These are phyloP conservation scores for Halichoeres trimaculatus DNA, from an alignment of 2,113 vertebrate genomes.

Conservation along the genomic window DNA sequence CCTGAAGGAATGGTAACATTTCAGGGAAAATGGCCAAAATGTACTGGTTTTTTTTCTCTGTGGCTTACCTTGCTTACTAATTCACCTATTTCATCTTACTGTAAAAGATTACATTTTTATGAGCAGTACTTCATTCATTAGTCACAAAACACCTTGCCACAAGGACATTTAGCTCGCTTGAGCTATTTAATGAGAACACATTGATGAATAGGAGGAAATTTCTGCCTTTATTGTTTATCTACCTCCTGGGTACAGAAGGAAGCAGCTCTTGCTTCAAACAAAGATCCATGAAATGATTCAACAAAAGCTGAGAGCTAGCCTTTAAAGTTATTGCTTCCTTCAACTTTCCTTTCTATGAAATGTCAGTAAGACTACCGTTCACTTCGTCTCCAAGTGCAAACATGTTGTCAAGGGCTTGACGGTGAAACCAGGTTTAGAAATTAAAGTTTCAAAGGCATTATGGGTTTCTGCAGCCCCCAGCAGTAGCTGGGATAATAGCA, in stretches of 20 bases:
- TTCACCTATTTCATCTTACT: no score
- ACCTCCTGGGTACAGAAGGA: slow-evolving; percentile 14
- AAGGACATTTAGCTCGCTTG: slow-evolving; percentile 31
- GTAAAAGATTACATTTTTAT: neutral
- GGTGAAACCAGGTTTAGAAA: slow-evolving; percentile 37
- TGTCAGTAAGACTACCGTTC: slow-evolving; percentile 4
- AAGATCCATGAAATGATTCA: slow-evolving; percentile 19
- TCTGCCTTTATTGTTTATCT: slow-evolving; percentile 25
- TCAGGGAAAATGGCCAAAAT: neutral
- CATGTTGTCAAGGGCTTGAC: slow-evolving; percentile 10
- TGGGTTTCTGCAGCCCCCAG: slow-evolving; percentile 36
- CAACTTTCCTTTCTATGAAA: slow-evolving; percentile 15
- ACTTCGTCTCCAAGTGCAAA: slow-evolving; percentile 23
- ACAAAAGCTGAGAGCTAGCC: slow-evolving; percentile 1
- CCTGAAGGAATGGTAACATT: neutral
- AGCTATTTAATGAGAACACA: slow-evolving; percentile 29
- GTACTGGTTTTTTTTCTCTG: neutral
- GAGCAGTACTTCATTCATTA: neutral
- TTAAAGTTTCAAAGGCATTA: slow-evolving; percentile 48
- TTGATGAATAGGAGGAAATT: slow-evolving; percentile 22
- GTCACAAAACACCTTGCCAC: slow-evolving; percentile 21
- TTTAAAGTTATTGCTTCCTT: neutral
- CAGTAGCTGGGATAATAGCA: slow-evolving; percentile 38
- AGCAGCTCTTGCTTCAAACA: slow-evolving; percentile 15
- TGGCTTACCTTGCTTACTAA: no score